These are phyloP conservation scores for Adineta ricciae DNA, from an alignment of 2,888 invertebrate genomes.

Conservation along the genomic window DNA sequence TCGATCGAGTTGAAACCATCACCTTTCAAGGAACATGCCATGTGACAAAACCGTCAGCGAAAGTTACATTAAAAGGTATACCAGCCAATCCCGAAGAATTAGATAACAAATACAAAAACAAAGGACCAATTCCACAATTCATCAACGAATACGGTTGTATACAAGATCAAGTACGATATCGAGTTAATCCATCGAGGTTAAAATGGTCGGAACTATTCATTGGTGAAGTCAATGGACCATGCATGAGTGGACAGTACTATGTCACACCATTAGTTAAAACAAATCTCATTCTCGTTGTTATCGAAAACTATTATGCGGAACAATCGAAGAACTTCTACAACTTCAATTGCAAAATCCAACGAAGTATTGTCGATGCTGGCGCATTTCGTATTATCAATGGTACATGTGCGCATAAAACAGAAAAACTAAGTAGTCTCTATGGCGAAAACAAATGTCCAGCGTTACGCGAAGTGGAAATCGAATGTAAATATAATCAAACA, in stretches of 20 bases:
- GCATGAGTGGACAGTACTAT: constrained; percentile 52
- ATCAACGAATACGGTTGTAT: constrained; percentile 50
- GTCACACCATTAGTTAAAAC: constrained; percentile 49
- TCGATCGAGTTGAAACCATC: constrained; percentile 45
- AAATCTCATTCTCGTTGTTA: constrained; percentile 49
- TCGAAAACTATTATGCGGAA: constrained; percentile 48
- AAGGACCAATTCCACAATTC: constrained; percentile 50
- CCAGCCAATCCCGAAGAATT: constrained; percentile 49
- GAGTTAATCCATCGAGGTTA: background rate
- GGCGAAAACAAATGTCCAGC: constrained; percentile 46
- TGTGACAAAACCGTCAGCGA: constrained; percentile 46
- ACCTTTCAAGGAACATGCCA: constrained; percentile 50
- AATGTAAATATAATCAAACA: constrained; percentile 36
- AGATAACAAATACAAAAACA: constrained; percentile 49
- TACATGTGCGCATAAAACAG: constrained; percentile 49
- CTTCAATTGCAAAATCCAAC: constrained; percentile 49
- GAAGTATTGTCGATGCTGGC: constrained; percentile 50
- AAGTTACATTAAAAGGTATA: constrained; percentile 49
- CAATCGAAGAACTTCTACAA: constrained; percentile 47
- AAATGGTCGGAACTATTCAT: constrained; percentile 40
- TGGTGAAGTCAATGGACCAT: constrained; percentile 50
- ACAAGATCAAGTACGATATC: constrained; percentile 45
- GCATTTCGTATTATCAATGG: constrained; percentile 51
- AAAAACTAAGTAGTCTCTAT: constrained; percentile 41
- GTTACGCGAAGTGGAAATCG: constrained; percentile 41